Conservation (phyloP, 2,797 vertebrate species). For the Alexandromys oeconomus region DNA sequence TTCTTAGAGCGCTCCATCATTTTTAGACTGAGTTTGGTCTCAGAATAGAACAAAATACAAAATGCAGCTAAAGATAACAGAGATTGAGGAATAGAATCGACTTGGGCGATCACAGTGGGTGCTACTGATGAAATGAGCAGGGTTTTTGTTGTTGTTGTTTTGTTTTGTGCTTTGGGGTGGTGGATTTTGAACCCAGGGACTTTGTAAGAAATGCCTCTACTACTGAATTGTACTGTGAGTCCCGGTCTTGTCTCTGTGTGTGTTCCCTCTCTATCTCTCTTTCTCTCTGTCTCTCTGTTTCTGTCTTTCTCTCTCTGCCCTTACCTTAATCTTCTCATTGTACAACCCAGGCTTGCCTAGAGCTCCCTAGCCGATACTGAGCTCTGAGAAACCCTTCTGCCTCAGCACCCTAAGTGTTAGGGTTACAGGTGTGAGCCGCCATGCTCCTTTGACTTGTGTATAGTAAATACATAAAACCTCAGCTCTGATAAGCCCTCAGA, state of each 20-base stretch:
- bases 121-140: not conserved
- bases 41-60: constrained; percentile 45
- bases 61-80: constrained; percentile 10
- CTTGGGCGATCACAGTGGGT: not conserved
- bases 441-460: not conserved
- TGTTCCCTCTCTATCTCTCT: not conserved
- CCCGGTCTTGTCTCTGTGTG: not conserved
- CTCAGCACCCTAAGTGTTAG: not conserved
- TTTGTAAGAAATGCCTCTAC: not conserved
- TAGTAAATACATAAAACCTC: not conserved
- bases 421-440: not conserved
- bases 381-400: not conserved
- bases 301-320: not conserved
- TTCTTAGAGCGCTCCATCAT: constrained; percentile 2
- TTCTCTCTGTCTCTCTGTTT: not conserved
- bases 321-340: not conserved
- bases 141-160: not conserved
- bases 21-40: constrained; percentile 42
- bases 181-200: not conserved
- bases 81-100: not conserved
- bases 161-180: not conserved
- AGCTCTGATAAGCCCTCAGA: not conserved
- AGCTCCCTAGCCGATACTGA: not conserved
- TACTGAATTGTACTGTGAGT: not conserved
- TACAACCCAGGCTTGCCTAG: not conserved